Base-by-base conservation (phyloP, 1,140 invertebrate genomes). In the Harpegnathos saltator region DNA sequence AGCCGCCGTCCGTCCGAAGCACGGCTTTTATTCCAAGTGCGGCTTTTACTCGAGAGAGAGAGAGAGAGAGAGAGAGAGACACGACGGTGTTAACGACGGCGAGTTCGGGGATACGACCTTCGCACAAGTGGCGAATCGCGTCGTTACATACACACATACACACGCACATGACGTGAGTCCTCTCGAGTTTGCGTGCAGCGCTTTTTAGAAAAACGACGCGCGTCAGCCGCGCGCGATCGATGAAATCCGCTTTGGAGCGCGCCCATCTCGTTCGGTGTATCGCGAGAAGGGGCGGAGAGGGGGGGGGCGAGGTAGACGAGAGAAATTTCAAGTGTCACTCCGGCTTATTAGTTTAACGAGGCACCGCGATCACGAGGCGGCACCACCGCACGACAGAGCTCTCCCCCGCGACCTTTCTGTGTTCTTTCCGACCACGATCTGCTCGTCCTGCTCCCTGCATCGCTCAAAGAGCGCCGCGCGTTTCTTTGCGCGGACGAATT, bases 311-410 rank as follows among this genome's bases (percentile, higher is more conserved):
- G 59, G 19, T 22, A 33, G 14, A 75, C 62, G 2, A 33, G 2
- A 33, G 29, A 22, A 26, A 62, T 63, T 22, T 58, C 50, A 52
- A 52, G 12, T 15, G 63, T 82, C 71, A 78, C 48, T 38, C n/a
- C 50, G 58, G 38, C 72, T 83, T 83, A 85, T 85, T 78, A 83
- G 84, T 77, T 65, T 83, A 83, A 85, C 81, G 54, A 83, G 58
- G 72, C 81, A 65, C 54, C n/a, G n/a, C 50, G 59, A 65, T 77
- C 84, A 71, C n/a, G n/a, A n/a, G 63, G 71, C 26, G 75, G 29
- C 15, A 14, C 48, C 24, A 33, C 50, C 4, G 26, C n/a, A n/a
- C n/a, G n/a, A 22, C 54, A 54, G 24, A 52, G 4, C 17, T 15
- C 15, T 65, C 1, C 14, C 4, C 17, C 14, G 48, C 17, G 24